Evolutionary conservation across 2,113 vertebrate species (phyloP).

Genomic region (Erythrocercus mccallii): DNA sequence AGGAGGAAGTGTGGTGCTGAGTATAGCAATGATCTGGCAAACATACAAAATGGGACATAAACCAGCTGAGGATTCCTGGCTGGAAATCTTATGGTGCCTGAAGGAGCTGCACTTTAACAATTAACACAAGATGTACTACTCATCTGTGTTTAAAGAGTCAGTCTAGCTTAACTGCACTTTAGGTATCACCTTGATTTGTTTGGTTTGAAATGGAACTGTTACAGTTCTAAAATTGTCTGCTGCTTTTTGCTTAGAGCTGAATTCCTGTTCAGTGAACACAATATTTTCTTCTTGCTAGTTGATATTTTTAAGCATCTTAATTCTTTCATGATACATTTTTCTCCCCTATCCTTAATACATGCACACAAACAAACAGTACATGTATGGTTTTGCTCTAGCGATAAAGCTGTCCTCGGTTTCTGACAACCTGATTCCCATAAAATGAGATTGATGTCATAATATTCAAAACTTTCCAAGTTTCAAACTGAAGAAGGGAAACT

Average conservation of each 20-base stretch:
- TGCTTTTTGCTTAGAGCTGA: neutral
- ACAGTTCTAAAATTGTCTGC: neutral
- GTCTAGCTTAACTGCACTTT: neutral
- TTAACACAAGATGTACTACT: neutral
- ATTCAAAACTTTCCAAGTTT: neutral
- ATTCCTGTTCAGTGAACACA: neutral
- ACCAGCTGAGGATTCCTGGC: constrained; percentile 26
- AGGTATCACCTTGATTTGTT: neutral
- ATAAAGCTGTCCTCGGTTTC: neutral
- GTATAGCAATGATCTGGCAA: neutral
- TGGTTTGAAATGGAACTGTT: neutral
- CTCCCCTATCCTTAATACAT: neutral
- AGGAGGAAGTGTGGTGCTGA: neutral
- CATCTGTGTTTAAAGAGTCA: neutral
- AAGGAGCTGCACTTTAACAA: neutral
- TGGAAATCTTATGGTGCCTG: neutral
- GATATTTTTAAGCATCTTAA: neutral
- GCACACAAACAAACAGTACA: neutral
- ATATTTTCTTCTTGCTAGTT: neutral
- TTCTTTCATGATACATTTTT: neutral
- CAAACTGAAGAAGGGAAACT: neutral
- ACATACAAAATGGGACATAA: neutral
- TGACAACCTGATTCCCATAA: neutral
- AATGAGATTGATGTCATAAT: neutral
- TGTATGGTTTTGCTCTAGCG: accelerated